Conservation (phyloP, 1,140 invertebrate species). For the Trachymyrmex cornetzi region DNA sequence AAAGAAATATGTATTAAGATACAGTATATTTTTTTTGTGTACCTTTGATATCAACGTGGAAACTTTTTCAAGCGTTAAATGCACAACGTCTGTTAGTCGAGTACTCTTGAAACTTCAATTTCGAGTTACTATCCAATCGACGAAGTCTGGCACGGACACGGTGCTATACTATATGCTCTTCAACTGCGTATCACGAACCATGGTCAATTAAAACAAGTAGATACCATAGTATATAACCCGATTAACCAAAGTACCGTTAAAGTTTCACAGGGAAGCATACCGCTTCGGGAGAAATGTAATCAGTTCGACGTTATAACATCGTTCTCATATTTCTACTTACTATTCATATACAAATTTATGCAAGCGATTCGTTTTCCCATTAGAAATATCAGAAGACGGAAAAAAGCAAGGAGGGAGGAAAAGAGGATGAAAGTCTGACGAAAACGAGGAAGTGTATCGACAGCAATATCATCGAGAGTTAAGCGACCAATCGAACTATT, state of each 20-base stretch:
- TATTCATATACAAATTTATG: not conserved
- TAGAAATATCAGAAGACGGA: not conserved
- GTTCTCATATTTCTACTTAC: not conserved
- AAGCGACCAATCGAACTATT: conserved; percentile 41
- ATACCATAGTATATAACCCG: conserved; percentile 37
- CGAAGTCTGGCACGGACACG: conserved; percentile 10
- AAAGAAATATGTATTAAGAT: no score
- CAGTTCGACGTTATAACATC: conserved; percentile 20
- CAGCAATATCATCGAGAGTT: conserved; percentile 5
- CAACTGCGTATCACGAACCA: conserved; percentile 46
- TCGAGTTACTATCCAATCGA: conserved; percentile 18
- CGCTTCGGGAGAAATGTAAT: conserved; percentile 23
- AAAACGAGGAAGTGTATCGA: not conserved
- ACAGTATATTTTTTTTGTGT: no score
- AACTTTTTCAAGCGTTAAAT: conserved; percentile 15
- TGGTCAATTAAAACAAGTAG: conserved; percentile 54
- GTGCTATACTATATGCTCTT: conserved; percentile 16
- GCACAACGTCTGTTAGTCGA: not conserved
- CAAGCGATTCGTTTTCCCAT: not conserved
- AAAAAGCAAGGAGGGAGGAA: not conserved
- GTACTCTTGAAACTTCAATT: conserved; percentile 45
- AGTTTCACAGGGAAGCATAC: conserved; percentile 36
- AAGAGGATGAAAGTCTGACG: not conserved
- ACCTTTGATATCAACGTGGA: not conserved
- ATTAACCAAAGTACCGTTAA: conserved; percentile 55